Conservation (phyloP, 1,140 invertebrate species). For the Drosophila guanche region DNA sequence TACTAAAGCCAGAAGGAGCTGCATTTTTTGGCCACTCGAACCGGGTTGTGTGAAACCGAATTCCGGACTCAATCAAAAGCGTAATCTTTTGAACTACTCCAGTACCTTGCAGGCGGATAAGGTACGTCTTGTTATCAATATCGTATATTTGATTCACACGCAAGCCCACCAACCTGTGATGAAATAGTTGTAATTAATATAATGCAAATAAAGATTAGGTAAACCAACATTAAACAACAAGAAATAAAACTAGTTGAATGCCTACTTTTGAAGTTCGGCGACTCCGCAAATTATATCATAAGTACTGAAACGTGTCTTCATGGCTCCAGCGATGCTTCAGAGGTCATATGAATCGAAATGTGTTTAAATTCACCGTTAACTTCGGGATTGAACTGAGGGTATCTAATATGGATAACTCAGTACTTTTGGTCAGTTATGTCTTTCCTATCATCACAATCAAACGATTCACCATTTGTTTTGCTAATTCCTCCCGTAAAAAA, state of each 20-base stretch:
- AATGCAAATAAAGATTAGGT: background rate
- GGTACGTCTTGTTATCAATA: slow-evolving; percentile 97
- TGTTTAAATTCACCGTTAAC: no score
- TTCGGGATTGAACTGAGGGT: no score
- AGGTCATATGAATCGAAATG: slow-evolving; percentile 11
- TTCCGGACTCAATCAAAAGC: slow-evolving; percentile 97
- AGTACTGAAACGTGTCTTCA: slow-evolving; percentile 96
- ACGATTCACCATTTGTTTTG: no score
- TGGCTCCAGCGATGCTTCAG: slow-evolving; percentile 76
- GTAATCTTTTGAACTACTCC: slow-evolving; percentile 92
- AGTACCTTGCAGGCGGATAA: slow-evolving; percentile 93
- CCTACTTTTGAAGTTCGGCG: slow-evolving; percentile 92
- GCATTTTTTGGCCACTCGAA: slow-evolving; percentile 99
- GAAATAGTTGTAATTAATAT: background rate
- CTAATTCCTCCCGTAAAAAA: no score
- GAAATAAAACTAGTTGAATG: background rate
- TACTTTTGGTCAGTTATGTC: no score
- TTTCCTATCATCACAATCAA: no score
- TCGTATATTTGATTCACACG: slow-evolving; percentile 99
- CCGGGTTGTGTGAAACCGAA: slow-evolving; percentile 95
- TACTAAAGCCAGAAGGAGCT: slow-evolving; percentile 97
- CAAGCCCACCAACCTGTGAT: slow-evolving; percentile 92
- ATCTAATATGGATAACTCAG: no score
- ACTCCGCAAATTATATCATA: slow-evolving; percentile 94
- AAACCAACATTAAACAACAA: slow-evolving; percentile 62